A percentile compares a stretch with the other conserved stretches of the same genome.
These are phyloP conservation scores for Drosophila elegans DNA, from an alignment of 1,140 invertebrate species.

Conservation along the genomic window DNA sequence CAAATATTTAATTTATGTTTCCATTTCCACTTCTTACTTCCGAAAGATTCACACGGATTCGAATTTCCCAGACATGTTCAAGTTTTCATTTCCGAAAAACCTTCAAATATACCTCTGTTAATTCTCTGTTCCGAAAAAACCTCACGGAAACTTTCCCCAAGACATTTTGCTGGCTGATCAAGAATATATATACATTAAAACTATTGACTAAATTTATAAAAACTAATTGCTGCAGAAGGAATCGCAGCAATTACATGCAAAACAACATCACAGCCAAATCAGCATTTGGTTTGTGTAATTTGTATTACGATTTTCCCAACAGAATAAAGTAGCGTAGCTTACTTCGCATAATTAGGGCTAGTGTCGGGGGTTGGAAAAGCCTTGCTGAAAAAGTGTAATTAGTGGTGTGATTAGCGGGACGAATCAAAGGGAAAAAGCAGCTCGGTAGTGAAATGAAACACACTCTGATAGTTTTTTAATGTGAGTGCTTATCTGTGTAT, in stretches of 20 bases:
- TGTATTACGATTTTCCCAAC: conserved; percentile 65
- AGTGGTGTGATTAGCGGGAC: conserved; percentile 56
- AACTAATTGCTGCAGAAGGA: conserved; percentile 17
- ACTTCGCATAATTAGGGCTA: conserved; percentile 66
- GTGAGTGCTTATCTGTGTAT: conserved; percentile 23
- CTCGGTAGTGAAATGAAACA: conserved; percentile 69
- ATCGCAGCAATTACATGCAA: background rate
- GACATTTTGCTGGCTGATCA: too few relatives aligned
- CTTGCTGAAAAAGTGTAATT: conserved; percentile 62
- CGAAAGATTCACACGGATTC: too few relatives aligned
- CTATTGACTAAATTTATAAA: background rate
- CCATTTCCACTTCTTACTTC: too few relatives aligned
- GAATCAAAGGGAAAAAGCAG: background rate
- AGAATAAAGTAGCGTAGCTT: conserved; percentile 66
- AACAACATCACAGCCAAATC: background rate
- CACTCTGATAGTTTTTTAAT: conserved; percentile 68
- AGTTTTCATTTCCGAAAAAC: too few relatives aligned
- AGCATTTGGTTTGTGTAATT: conserved; percentile 38
- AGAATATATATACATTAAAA: too few relatives aligned
- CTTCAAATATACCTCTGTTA: too few relatives aligned
- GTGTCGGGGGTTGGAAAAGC: background rate
- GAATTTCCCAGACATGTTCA: too few relatives aligned
- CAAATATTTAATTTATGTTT: too few relatives aligned
- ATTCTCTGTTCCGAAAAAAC: too few relatives aligned
- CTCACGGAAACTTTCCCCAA: too few relatives aligned